Evolutionary conservation across 2,888 invertebrate species (phyloP), one percentile per base, ranked within the genome.

Genomic region (Geotrupes spiniger): DNA sequence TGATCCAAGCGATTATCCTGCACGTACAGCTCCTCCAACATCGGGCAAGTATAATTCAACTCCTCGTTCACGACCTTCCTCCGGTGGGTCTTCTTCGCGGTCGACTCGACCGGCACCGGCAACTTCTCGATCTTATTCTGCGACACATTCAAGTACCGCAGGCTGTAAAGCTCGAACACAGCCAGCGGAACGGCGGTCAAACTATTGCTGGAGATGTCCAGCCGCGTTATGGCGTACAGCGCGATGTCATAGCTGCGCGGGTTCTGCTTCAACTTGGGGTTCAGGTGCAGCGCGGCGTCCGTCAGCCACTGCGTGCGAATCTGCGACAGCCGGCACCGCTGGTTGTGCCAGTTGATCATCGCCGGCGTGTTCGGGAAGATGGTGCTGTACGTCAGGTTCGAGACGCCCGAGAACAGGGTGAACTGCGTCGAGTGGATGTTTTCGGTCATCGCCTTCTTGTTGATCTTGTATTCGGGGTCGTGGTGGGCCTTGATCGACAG

Each of bases 341-440:
- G 85, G 63, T 89, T 85, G 59, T 95, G 89, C 97, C 97, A 98
- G 72, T 93, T 92, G 40, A 97, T 81, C 81, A 89, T 88, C 1
- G 92, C 90, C 0, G 94, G 84, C 6, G 84, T 84, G 57, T 86
- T 84, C 1, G 95, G 92, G 66, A 89, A 90, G 60, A 91, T 78
- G 6, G 87, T 81, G 59, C 85, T 87, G 70, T 88, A 89, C 0
- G 89, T 88, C 27, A 88, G 79, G 56, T 76, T 78, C 2, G 78
- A 77, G 25, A 78, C 74, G 46, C 72, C 76, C 1, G 77, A 76
- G 17, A 78, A 68, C 10, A 78, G 73, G 5, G 76, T 75, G 48
- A 79, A 78, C 52, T 79, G 79, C 1, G 73, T 68, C 2, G 77
- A 74, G 28, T 76, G 73, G 55, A 83, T 77, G 12, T 78, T 76